A percentile compares a stretch with the other conserved stretches of the same genome.
Conservation (phyloP, 2,797 vertebrate genomes). For the Paratrypauchen microcephalus region DNA sequence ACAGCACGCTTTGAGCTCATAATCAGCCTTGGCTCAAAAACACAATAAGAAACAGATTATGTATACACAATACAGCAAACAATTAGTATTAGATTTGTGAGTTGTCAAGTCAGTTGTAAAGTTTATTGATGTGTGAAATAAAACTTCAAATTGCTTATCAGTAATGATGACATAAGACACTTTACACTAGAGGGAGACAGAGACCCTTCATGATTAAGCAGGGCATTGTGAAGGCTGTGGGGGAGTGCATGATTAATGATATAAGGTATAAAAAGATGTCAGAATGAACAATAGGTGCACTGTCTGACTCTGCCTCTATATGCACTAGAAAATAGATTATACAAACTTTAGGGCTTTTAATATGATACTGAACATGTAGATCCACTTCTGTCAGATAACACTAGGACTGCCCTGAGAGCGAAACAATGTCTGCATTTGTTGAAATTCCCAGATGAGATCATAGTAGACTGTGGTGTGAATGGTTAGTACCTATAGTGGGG, state of each 20-base stretch:
- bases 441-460: neutral
- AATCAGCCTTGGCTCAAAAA: slow-evolving; percentile 12
- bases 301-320: neutral
- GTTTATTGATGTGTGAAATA: neutral
- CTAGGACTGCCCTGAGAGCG: slow-evolving; percentile 1
- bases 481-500: slow-evolving; percentile 24
- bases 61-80: neutral
- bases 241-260: slow-evolving; percentile 43
- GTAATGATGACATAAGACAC: slow-evolving; percentile 40
- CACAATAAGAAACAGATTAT: neutral
- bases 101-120: neutral
- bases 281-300: slow-evolving; percentile 11
- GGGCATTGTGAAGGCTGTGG: neutral
- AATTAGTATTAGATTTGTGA: neutral
- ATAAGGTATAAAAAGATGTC: slow-evolving; percentile 17
- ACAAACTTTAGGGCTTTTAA: neutral
- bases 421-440: slow-evolving; percentile 25
- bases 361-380: neutral
- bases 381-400: slow-evolving; percentile 9
- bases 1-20: slow-evolving; percentile 10
- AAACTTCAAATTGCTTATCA: slow-evolving; percentile 36
- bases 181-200: slow-evolving; percentile 78
- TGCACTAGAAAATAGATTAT: neutral
- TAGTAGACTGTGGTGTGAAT: slow-evolving; percentile 19
- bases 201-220: slow-evolving; percentile 57